Conservation (phyloP, 2,113 vertebrate genomes). For the Turdus rufiventris region DNA sequence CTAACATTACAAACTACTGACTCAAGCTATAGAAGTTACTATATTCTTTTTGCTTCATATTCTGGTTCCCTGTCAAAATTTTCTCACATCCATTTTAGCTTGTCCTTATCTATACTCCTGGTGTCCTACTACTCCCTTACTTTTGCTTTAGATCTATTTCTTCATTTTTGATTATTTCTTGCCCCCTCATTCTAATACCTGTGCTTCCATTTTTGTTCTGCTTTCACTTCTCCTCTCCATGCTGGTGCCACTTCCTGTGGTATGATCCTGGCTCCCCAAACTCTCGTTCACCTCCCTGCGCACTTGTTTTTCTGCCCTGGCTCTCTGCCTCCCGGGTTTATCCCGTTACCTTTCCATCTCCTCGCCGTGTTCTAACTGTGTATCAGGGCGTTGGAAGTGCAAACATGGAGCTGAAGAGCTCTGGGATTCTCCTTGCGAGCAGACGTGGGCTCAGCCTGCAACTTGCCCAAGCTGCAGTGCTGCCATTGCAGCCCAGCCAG, state of each 20-base stretch:
- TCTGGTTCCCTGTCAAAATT: not conserved
- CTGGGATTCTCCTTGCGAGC: not conserved
- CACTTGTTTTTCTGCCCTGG: not conserved
- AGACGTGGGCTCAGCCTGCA: not conserved
- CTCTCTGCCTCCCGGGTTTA: not conserved
- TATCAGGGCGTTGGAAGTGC: accelerated
- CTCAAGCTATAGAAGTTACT: not conserved
- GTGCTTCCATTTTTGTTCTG: not conserved
- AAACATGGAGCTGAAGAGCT: not conserved
- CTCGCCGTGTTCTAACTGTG: not conserved
- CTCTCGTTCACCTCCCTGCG: not conserved
- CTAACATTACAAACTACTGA: not conserved
- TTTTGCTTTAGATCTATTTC: not conserved
- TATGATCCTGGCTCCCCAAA: accelerated
- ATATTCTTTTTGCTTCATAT: not conserved
- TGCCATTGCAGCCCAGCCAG: conserved; percentile 32
- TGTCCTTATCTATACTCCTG: not conserved
- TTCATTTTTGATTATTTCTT: not conserved
- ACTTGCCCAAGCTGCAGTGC: conserved; percentile 13
- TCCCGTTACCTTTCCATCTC: not conserved
- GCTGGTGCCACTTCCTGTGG: not conserved
- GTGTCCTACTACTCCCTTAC: not conserved
- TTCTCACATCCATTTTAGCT: not conserved
- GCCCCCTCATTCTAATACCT: not conserved
- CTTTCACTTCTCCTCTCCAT: not conserved